Evolutionary conservation across 2,797 vertebrate species (phyloP).

Genomic region (Diplodus puntazzo): DNA sequence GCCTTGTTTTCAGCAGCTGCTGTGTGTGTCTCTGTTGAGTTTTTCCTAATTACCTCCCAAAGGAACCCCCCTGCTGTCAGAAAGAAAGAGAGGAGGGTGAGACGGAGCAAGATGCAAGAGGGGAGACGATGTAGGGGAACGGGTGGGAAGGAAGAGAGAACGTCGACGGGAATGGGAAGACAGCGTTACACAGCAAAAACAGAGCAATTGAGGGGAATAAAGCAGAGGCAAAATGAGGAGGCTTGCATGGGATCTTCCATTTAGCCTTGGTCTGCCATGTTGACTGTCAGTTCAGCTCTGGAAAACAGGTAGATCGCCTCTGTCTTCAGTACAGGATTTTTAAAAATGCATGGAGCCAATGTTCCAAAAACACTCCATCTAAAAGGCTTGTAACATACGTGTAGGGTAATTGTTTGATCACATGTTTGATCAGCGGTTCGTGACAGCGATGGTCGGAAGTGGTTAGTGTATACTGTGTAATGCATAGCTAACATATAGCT

Average conservation of each 20-base stretch:
- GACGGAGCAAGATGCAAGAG: slow-evolving; percentile 49
- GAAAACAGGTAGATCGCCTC: slow-evolving; percentile 45
- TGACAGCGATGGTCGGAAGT: neutral
- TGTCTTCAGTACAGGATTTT: slow-evolving; percentile 46
- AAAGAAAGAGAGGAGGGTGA: slow-evolving; percentile 61
- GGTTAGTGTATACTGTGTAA: neutral
- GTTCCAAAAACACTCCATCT: slow-evolving; percentile 29
- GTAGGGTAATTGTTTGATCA: slow-evolving; percentile 47
- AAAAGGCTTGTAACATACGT: slow-evolving; percentile 31
- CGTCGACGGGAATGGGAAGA: slow-evolving; percentile 49
- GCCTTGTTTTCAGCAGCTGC: slow-evolving; percentile 82
- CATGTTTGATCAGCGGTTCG: neutral
- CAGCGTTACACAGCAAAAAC: slow-evolving; percentile 41
- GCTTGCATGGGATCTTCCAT: slow-evolving; percentile 43
- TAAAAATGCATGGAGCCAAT: slow-evolving; percentile 69
- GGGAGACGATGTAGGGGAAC: slow-evolving; percentile 47
- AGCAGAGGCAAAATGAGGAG: slow-evolving; percentile 36
- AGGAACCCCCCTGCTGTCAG: slow-evolving; percentile 81
- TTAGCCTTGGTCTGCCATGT: slow-evolving; percentile 39
- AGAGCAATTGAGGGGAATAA: slow-evolving; percentile 33
- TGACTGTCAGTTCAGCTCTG: slow-evolving; percentile 63
- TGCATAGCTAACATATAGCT: neutral
- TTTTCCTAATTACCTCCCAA: slow-evolving; percentile 88
- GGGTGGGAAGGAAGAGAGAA: slow-evolving; percentile 59
- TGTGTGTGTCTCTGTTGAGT: slow-evolving; percentile 80